phyloP scores from a whole-genome alignment of 2,113 vertebrate species.

The Myodes glareolus region DNA sequence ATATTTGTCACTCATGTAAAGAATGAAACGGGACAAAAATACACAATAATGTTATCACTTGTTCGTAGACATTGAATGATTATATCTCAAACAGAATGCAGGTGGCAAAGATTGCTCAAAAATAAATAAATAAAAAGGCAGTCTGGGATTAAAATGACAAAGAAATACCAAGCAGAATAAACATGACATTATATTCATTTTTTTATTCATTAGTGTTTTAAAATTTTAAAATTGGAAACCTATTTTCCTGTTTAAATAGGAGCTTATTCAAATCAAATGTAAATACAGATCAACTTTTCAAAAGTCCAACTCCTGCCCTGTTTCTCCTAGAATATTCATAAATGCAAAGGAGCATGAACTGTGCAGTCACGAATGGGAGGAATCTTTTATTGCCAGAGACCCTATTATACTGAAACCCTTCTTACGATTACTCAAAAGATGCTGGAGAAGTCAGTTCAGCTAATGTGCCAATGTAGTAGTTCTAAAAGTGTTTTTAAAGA shows the following conservation, averaged over 20 bases:
- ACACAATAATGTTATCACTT: constrained; percentile 74
- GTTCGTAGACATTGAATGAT: constrained; percentile 77
- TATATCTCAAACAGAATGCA: constrained; percentile 64
- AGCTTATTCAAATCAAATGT: constrained; percentile 73
- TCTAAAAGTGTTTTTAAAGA: constrained; percentile 35
- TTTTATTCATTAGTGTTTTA: constrained; percentile 74
- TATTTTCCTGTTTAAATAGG: constrained; percentile 68
- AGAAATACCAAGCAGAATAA: constrained; percentile 68
- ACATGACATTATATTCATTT: constrained; percentile 66
- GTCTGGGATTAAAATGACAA: constrained; percentile 58
- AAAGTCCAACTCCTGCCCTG: constrained; percentile 49
- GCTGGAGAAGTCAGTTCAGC: constrained; percentile 10
- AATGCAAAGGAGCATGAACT: constrained; percentile 29
- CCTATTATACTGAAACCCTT: background rate
- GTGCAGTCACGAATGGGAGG: constrained; percentile 25
- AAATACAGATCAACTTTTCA: constrained; percentile 69
- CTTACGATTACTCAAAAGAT: constrained; percentile 53
- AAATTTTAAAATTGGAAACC: constrained; percentile 72
- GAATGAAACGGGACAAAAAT: constrained; percentile 66
- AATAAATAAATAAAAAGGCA: background rate
- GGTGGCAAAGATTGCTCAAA: constrained; percentile 46
- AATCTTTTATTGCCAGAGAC: constrained; percentile 36
- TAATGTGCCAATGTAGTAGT: constrained; percentile 27
- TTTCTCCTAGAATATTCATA: constrained; percentile 72
- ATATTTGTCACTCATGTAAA: constrained; percentile 76